Percentiles rank a stretch among this genome's conserved stretches.
Conservation (phyloP, 2,113 vertebrate species). For the Mionectes macconnelli region DNA sequence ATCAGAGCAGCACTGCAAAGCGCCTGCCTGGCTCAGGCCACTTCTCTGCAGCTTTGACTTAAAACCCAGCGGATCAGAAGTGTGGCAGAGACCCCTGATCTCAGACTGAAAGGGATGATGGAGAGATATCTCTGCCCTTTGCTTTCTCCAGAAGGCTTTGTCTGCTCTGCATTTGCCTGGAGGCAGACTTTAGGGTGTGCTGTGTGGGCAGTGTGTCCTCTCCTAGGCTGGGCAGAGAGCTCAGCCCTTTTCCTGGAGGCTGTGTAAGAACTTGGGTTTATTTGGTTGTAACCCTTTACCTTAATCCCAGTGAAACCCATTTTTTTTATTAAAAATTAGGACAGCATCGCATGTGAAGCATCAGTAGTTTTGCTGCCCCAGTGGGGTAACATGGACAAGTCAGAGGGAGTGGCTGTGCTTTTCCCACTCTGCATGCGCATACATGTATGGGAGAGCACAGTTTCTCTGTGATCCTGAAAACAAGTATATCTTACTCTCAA, state of each 20-base stretch:
- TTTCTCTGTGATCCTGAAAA: not conserved
- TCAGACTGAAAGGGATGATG: not conserved
- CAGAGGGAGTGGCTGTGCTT: not conserved
- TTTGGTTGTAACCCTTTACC: not conserved
- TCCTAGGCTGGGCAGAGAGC: not conserved
- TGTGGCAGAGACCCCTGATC: not conserved
- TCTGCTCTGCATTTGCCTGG: not conserved
- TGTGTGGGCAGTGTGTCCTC: not conserved
- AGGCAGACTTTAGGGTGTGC: not conserved
- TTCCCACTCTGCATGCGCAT: not conserved
- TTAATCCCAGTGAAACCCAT: not conserved
- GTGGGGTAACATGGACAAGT: not conserved
- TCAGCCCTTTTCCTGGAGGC: not conserved
- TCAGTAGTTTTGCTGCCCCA: not conserved
- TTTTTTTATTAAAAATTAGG: not conserved
- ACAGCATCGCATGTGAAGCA: not conserved
- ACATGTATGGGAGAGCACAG: fast-evolving
- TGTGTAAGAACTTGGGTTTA: not conserved
- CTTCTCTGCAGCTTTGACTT: constrained; percentile 25
- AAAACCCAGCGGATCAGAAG: not conserved
- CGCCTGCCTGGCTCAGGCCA: not conserved
- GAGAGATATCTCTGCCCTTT: not conserved
- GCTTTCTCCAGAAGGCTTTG: not conserved
- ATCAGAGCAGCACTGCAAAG: not conserved
- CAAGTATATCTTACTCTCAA: not conserved